phyloP scores from a whole-genome alignment of 2,797 vertebrate genomes.

The Diplodus sargus region DNA sequence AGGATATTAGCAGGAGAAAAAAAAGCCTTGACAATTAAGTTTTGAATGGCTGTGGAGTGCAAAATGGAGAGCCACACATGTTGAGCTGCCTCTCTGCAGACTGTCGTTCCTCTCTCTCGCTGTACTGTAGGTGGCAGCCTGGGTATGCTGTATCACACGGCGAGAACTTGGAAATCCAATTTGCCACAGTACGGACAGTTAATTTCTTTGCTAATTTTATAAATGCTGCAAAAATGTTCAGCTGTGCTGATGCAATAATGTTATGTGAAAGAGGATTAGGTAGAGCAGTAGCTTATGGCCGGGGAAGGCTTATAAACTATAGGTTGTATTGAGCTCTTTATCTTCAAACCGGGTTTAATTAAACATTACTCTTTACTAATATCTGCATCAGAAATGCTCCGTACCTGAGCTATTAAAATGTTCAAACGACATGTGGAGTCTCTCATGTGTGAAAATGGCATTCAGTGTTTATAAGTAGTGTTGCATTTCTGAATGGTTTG shows the following conservation, averaged over 20 bases:
- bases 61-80: constrained; percentile 68
- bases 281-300: constrained; percentile 81
- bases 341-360: constrained; percentile 84
- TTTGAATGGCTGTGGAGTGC: constrained; percentile 54
- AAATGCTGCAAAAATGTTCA: constrained; percentile 83
- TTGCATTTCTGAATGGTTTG: constrained; percentile 62
- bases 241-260: constrained; percentile 82
- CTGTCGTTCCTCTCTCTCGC: constrained; percentile 54
- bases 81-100: constrained; percentile 54
- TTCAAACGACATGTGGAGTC: constrained; percentile 62
- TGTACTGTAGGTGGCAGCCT: constrained; percentile 88
- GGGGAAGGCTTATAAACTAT: constrained; percentile 83
- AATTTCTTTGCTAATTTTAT: constrained; percentile 88
- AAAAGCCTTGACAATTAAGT: constrained; percentile 55
- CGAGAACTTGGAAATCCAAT: constrained; percentile 81
- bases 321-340: constrained; percentile 84
- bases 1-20: constrained; percentile 57
- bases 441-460: constrained; percentile 69
- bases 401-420: constrained; percentile 76
- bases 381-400: constrained; percentile 78
- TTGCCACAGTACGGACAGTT: constrained; percentile 84
- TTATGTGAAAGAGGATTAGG: constrained; percentile 85
- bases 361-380: constrained; percentile 84
- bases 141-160: constrained; percentile 77
- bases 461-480: constrained; percentile 54